Percentiles rank a stretch among this genome's conserved stretches.
phyloP scores from a whole-genome alignment of 2,888 invertebrate genomes.

The Rhabditophanes sp. region DNA sequence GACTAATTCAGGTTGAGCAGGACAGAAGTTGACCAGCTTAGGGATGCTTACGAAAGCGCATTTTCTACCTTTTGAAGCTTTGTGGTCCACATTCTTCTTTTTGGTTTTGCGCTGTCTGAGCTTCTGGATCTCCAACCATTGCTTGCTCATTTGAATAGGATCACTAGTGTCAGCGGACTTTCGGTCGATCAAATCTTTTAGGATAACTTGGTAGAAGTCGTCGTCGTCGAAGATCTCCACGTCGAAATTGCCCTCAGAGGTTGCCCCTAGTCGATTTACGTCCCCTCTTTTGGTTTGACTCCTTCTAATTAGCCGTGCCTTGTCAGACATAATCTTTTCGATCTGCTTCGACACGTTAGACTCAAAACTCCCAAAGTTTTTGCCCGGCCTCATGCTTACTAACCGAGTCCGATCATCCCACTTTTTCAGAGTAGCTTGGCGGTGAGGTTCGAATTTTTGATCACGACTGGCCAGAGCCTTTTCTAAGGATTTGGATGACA shows the following conservation, averaged over 20 bases:
- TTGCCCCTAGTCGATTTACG: conserved; percentile 56
- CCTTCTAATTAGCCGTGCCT: conserved; percentile 58
- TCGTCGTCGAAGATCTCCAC: conserved; percentile 72
- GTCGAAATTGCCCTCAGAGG: conserved; percentile 14
- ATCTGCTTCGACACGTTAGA: conserved; percentile 59
- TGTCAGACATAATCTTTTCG: conserved; percentile 62
- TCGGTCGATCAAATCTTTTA: conserved; percentile 76
- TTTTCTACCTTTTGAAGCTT: conserved; percentile 81
- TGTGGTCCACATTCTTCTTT: conserved; percentile 61
- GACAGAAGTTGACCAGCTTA: conserved; percentile 40
- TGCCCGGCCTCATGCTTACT: conserved; percentile 52
- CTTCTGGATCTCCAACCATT: conserved; percentile 79
- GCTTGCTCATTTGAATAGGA: conserved; percentile 66
- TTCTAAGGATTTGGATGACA: conserved; percentile 6
- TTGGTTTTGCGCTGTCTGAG: conserved; percentile 70
- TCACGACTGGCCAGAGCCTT: conserved; percentile 1
- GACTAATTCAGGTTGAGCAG: conserved; percentile 29
- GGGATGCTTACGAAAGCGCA: conserved; percentile 51
- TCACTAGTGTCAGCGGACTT: conserved; percentile 63
- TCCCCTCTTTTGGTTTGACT: conserved; percentile 65
- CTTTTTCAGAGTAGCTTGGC: conserved; percentile 68
- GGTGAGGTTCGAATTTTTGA: conserved; percentile 48
- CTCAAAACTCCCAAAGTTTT: conserved; percentile 52
- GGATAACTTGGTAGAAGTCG: conserved; percentile 83
- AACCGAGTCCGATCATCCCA: conserved; percentile 80